Percentiles rank a stretch among this genome's conserved stretches.
phyloP scores from a whole-genome alignment of 2,888 invertebrate species.

The Drosophila macrospina region DNA sequence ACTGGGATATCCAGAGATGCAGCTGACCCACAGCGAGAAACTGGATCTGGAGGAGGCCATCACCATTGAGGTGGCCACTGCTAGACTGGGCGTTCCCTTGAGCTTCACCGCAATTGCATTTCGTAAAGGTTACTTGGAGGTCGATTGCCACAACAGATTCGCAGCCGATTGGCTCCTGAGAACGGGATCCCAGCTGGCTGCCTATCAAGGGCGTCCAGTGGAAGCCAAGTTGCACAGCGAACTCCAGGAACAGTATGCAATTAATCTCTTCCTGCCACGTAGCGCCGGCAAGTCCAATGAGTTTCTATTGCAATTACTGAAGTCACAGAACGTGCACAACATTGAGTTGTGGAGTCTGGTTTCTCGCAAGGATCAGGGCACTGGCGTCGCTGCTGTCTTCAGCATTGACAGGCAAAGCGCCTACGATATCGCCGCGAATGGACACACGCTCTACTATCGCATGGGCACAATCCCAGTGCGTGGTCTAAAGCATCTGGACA shows the following conservation, averaged over 20 bases:
- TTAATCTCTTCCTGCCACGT: constrained; percentile 4
- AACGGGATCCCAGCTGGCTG: background rate
- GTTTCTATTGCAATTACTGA: constrained; percentile 26
- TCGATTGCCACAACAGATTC: constrained; percentile 24
- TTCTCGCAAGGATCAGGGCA: constrained; percentile 5
- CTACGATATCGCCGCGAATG: constrained; percentile 24
- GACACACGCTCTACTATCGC: constrained; percentile 35
- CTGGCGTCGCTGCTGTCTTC: constrained; percentile 10
- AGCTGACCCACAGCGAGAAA: constrained; percentile 18
- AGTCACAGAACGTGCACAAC: constrained; percentile 39
- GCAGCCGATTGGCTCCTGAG: constrained; percentile 37
- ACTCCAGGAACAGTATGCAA: background rate
- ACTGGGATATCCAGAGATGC: constrained; percentile 24
- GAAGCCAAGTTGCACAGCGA: background rate
- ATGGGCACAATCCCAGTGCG: constrained; percentile 28
- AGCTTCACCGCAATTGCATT: constrained; percentile 25
- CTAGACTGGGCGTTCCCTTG: constrained; percentile 12
- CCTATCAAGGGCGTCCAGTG: constrained; percentile 30
- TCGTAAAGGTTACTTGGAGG: constrained; percentile 13
- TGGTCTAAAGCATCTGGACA: constrained; percentile 12
- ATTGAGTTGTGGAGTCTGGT: constrained; percentile 25
- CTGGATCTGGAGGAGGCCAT: constrained; percentile 47
- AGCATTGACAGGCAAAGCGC: constrained; percentile 40
- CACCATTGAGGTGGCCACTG: constrained; percentile 23
- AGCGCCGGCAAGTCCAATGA: constrained; percentile 16